Conservation (phyloP, 2,797 vertebrate species). For the Knipowitschia caucasica region DNA sequence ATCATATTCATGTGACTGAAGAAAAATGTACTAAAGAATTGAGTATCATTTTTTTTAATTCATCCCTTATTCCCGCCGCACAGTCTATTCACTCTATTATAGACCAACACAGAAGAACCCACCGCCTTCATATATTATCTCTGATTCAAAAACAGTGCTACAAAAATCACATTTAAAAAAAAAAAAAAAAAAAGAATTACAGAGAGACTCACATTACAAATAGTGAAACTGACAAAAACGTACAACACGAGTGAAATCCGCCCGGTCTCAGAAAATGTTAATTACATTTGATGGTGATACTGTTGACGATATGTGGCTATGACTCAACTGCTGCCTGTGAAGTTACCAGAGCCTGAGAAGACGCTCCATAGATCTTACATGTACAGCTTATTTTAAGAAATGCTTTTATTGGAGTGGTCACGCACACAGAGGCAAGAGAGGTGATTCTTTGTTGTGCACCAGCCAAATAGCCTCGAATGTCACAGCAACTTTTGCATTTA, state of each 20-base stretch:
- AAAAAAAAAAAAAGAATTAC: conserved; percentile 16
- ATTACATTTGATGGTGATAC: neutral
- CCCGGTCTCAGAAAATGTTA: conserved; percentile 24
- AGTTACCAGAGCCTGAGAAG: conserved; percentile 12
- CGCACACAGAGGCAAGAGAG: conserved; percentile 1
- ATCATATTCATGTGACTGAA: neutral
- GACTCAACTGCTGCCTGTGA: conserved; percentile 29
- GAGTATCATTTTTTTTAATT: conserved; percentile 65
- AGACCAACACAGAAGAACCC: conserved; percentile 36
- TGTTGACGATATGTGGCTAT: conserved; percentile 4
- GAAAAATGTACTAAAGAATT: conserved; percentile 14
- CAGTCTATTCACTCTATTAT: conserved; percentile 41
- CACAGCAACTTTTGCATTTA: neutral
- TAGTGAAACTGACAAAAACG: conserved; percentile 10
- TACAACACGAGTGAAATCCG: conserved; percentile 34
- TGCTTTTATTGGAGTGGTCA: neutral
- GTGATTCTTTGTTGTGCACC: conserved; percentile 2
- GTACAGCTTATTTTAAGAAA: conserved; percentile 25
- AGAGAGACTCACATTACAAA: conserved; percentile 26
- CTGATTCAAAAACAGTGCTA: conserved; percentile 45
- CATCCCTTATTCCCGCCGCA: conserved; percentile 37
- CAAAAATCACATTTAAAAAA: conserved; percentile 29
- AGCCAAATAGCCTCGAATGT: conserved; percentile 1
- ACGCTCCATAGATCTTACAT: conserved; percentile 17
- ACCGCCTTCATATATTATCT: conserved; percentile 52